phyloP scores from a whole-genome alignment of 1,140 invertebrate genomes.

The Drosophila novamexicana region DNA sequence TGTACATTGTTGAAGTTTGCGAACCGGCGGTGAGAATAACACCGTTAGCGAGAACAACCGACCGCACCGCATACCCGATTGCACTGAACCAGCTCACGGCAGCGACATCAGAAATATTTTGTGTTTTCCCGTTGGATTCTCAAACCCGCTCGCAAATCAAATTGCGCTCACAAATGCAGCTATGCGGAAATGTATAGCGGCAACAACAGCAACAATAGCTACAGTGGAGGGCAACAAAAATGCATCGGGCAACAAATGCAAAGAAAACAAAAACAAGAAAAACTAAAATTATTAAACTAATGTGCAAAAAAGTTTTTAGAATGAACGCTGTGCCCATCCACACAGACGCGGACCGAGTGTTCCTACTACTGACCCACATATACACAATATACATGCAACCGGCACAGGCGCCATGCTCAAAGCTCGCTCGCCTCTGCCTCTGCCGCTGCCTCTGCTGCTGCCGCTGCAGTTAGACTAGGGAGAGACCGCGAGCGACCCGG shows the following conservation, averaged over 20 bases:
- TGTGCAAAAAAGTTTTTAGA: slow-evolving; percentile 42
- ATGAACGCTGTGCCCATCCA: slow-evolving; percentile 68
- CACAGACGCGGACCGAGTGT: slow-evolving; percentile 58
- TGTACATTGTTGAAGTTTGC: slow-evolving; percentile 5
- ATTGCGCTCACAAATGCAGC: slow-evolving; percentile 29
- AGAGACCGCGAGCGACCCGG: slow-evolving; percentile 26
- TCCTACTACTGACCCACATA: slow-evolving; percentile 81
- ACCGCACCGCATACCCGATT: slow-evolving; percentile 47
- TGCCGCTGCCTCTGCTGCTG: background rate
- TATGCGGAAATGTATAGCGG: slow-evolving; percentile 44
- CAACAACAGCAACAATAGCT: background rate
- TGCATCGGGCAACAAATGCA: background rate
- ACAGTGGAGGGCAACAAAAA: background rate
- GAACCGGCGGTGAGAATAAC: slow-evolving; percentile 21
- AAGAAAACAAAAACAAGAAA: slow-evolving; percentile 11
- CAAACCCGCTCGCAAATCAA: slow-evolving; percentile 17
- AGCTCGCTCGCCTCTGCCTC: slow-evolving; percentile 17
- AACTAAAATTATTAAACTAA: slow-evolving; percentile 35
- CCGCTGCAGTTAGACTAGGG: slow-evolving; percentile 17
- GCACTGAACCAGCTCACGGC: slow-evolving; percentile 41
- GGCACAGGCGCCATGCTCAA: slow-evolving; percentile 39
- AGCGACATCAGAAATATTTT: slow-evolving; percentile 10
- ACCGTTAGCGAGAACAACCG: slow-evolving; percentile 38
- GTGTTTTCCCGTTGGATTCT: slow-evolving; percentile 49
- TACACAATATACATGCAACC: slow-evolving; percentile 42